phyloP scores from a whole-genome alignment of 2,113 vertebrate species.

The Ariopsis seemanni region DNA sequence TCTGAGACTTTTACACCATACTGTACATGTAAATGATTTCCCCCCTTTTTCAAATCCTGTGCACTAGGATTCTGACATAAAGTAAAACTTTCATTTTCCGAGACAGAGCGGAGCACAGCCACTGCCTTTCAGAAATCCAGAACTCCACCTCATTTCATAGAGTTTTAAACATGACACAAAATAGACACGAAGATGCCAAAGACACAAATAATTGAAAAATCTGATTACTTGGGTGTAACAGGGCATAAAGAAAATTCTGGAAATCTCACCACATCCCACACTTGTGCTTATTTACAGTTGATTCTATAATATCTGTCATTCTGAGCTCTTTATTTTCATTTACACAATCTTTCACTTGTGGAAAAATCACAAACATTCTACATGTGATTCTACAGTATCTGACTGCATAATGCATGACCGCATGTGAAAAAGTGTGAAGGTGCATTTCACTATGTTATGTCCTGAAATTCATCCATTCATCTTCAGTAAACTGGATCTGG shows the following conservation, averaged over 20 bases:
- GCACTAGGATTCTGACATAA: not conserved
- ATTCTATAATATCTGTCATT: not conserved
- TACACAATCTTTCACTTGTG: not conserved
- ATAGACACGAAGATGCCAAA: not conserved
- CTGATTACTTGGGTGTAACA: not conserved
- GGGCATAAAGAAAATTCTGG: not conserved
- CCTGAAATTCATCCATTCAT: not conserved
- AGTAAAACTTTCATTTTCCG: too few relatives aligned
- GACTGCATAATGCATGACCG: not conserved
- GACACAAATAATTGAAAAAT: not conserved
- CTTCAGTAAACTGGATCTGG: not conserved
- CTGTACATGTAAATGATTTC: not conserved
- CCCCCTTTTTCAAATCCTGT: too few relatives aligned
- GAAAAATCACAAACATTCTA: not conserved
- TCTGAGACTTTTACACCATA: not conserved
- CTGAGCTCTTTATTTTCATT: not conserved
- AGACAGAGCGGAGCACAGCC: too few relatives aligned
- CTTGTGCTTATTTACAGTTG: not conserved
- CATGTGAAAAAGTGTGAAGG: too few relatives aligned
- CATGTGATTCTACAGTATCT: too few relatives aligned
- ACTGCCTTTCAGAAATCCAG: not conserved
- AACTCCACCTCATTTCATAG: not conserved
- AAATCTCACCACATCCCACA: not conserved
- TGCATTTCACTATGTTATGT: too few relatives aligned
- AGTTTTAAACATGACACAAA: not conserved